Conservation (phyloP, 2,113 vertebrate species). For the Leuciscus idus region DNA sequence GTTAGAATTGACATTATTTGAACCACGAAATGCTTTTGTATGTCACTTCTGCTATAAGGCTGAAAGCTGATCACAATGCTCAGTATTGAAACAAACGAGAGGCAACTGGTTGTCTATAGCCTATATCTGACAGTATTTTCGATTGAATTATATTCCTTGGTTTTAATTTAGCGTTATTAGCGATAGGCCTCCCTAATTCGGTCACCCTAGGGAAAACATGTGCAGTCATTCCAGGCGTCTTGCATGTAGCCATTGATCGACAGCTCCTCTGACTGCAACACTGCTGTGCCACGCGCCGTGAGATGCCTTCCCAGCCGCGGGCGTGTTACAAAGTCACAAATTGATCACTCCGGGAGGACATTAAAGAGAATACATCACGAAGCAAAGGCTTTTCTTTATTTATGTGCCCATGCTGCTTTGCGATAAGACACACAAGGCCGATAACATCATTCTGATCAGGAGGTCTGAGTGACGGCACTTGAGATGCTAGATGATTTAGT, state of each 20-base stretch:
- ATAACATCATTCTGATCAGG: constrained; percentile 32
- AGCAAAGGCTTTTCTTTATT: constrained; percentile 54
- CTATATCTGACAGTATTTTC: not conserved
- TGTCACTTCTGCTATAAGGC: not conserved
- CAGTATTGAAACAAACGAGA: not conserved
- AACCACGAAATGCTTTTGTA: not conserved
- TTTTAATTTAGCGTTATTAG: not conserved
- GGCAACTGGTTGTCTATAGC: not conserved
- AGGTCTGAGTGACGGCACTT: constrained; percentile 13
- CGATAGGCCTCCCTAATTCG: not conserved
- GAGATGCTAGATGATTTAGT: constrained; percentile 11
- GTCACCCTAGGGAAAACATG: constrained; percentile 37
- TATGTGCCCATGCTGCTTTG: constrained; percentile 46
- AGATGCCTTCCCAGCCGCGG: constrained; percentile 37
- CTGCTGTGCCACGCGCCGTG: constrained; percentile 49
- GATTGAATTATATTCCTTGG: not conserved
- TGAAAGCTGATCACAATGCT: not conserved
- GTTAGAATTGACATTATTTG: not conserved
- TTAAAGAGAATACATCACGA: constrained; percentile 59
- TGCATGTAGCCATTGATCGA: constrained; percentile 61
- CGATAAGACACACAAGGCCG: constrained; percentile 37
- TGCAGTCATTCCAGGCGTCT: constrained; percentile 51
- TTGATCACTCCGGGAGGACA: constrained; percentile 60
- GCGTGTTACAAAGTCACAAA: constrained; percentile 42
- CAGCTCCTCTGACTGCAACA: constrained; percentile 51